phyloP scores from a whole-genome alignment of 2,797 vertebrate species.

The Limnodromus scolopaceus region DNA sequence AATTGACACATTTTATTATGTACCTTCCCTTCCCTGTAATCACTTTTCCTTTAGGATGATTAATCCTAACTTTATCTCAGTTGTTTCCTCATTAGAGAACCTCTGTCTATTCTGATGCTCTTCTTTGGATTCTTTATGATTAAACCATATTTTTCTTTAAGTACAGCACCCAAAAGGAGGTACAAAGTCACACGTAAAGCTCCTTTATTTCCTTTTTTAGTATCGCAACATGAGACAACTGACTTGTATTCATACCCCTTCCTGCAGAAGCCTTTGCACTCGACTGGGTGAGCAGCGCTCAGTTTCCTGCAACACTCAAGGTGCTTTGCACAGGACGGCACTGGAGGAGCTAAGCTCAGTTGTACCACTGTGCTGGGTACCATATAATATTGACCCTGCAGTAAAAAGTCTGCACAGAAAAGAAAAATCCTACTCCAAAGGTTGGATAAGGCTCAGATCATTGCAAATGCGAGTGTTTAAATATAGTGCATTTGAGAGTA shows the following conservation, averaged over 20 bases:
- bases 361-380: not conserved
- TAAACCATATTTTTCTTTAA: not conserved
- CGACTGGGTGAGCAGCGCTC: not conserved
- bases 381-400: not conserved
- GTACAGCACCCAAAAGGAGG: not conserved
- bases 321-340: not conserved
- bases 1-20: not conserved
- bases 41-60: not conserved
- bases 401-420: not conserved
- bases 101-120: not conserved
- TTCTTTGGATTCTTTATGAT: not conserved
- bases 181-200: not conserved
- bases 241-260: not conserved
- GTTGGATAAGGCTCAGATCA: not conserved
- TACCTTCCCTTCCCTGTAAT: not conserved
- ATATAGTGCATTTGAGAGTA: not conserved
- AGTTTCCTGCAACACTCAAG: accelerated
- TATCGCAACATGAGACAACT: not conserved
- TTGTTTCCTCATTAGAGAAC: not conserved
- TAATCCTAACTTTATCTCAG: not conserved
- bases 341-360: not conserved
- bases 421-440: not conserved
- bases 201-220: not conserved
- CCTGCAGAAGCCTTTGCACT: not conserved
- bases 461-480: not conserved